Evolutionary conservation across 1,140 invertebrate species (phyloP), one percentile per base, ranked within the genome.

Genomic region (Ceratina japonica): DNA sequence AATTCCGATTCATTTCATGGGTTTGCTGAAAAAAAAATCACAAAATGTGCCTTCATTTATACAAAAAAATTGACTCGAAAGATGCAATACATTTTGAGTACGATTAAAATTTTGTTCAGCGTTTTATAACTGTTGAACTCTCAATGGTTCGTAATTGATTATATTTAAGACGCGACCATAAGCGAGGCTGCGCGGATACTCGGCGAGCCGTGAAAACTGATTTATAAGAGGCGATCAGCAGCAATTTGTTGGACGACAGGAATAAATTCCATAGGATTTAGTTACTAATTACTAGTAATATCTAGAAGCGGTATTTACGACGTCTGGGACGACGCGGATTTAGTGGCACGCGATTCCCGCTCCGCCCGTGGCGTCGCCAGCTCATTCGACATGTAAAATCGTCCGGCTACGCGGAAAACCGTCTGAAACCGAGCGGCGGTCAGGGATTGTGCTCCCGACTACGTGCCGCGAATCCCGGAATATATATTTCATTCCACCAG

Each of bases 371-470:
- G 15, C 20, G 13, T 44, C 37, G 37, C 2, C 18, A 8, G 16
- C 49, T 70, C 49, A 15, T 44, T 73, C 59, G 61, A 58, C 49
- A 69, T 49, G 69, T 73, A 73, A 78, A 73, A 72, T 64, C 22
- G 75, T 24, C 37, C 68, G 37, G 37, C 18, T 72, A 63, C 75
- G 69, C 49, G 75, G 59, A 78, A 78, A 78, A 78, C 49, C 59
- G 75, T 72, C 75, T 78, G 69, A 72, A 78, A 58, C 31, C 68
- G 63, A 54, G 51, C 69, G 75, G 51, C 51, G 59, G 75, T 72
- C 75, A 64, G 59, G 75, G 69, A 49, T 56, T 51, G 59, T 20
- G 75, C 69, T 78, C 64, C 59, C 75, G 44, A 15, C 27, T 66
- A 74, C 77, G 77, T 79, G 70, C 52, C 22, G 49, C 37, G 76